Percentiles rank a stretch among this genome's conserved stretches.
These are phyloP conservation scores for Vulpes lagopus DNA, from an alignment of 2,113 vertebrate species.

Conservation along the genomic window DNA sequence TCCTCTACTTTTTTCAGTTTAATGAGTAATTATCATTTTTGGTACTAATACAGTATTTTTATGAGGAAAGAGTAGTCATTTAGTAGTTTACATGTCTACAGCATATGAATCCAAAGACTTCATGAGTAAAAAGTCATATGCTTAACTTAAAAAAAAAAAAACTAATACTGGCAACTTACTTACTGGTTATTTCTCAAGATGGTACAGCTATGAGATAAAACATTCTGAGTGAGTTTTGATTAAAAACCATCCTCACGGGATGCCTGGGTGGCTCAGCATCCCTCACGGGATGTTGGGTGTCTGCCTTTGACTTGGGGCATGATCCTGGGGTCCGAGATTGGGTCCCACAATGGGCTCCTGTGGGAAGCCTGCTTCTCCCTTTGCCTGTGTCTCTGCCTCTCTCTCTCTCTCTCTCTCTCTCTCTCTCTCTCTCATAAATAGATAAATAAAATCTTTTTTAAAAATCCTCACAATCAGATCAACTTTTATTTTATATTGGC, in stretches of 20 bases:
- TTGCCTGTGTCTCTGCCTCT: too few relatives aligned
- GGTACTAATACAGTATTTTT: background rate
- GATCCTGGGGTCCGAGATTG: too few relatives aligned
- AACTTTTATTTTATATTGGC: background rate
- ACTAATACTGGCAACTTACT: background rate
- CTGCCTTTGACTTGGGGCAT: too few relatives aligned
- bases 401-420: too few relatives aligned
- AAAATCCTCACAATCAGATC: background rate
- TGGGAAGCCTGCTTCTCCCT: too few relatives aligned
- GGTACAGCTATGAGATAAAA: background rate
- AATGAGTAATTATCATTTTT: slow-evolving; percentile 7
- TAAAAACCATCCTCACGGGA: background rate
- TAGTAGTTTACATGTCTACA: slow-evolving; percentile 4
- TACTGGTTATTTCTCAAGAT: slow-evolving; percentile 27
- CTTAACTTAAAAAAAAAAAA: slow-evolving; percentile 23
- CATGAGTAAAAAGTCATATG: background rate
- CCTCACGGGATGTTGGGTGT: too few relatives aligned
- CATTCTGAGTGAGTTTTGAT: background rate
- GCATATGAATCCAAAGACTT: background rate
- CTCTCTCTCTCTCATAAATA: too few relatives aligned
- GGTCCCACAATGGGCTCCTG: too few relatives aligned
- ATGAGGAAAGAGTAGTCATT: slow-evolving; percentile 4
- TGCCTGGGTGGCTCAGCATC: too few relatives aligned
- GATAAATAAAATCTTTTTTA: too few relatives aligned
- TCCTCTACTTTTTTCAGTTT: slow-evolving; percentile 11